Base-by-base conservation (phyloP, 2,888 invertebrate genomes). In the Caenorhabditis zanzibari region DNA sequence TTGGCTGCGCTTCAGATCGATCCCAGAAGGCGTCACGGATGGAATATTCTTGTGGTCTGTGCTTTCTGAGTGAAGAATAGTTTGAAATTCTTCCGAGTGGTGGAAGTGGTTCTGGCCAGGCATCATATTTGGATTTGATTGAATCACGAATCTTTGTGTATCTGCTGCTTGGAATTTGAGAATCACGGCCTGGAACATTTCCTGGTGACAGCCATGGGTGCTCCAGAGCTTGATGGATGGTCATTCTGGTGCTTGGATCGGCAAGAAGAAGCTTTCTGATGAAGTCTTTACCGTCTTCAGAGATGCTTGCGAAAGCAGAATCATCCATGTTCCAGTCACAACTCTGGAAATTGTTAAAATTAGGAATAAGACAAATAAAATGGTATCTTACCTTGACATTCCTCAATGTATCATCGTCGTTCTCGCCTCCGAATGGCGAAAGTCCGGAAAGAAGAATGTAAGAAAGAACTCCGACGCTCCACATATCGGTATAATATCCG, bases 401-500 rank as follows among this genome's bases (percentile, higher is more conserved):
- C 94, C 97, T 97, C 87, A 99, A 93, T 0, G 99, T 99, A 91
- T 98, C 98, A 74, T 98, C 96, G 93, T 99, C 98, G 93, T 97
- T 97, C 93, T 98, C 97, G 56, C 99, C 99, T 83, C 98, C 97
- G 93, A 99, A 99, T 89, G 99, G 99, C 73, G 99, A 99, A 64
- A 99, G 94, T 66, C 99, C 99, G 91, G 97, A 97, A 86, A 99
- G 94, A 95, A 99, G 94, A 52, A 99, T 98, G 93, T 99, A 99
- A 19, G 96, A 95, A n/a, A 99, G 94, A 1, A 99, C 99, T 92
- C 99, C 99, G 41, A 97, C 96, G 44, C 98, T 98, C 99, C 99
- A 99, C 99, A 99, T 99, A 93, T 99, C 99, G 0, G 99, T 99
- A 94, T 98, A 99, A 94, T 99, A 99, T 74, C 99, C 99, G 84